phyloP scores from a whole-genome alignment of 2,113 vertebrate species.

The Nymphicus hollandicus region DNA sequence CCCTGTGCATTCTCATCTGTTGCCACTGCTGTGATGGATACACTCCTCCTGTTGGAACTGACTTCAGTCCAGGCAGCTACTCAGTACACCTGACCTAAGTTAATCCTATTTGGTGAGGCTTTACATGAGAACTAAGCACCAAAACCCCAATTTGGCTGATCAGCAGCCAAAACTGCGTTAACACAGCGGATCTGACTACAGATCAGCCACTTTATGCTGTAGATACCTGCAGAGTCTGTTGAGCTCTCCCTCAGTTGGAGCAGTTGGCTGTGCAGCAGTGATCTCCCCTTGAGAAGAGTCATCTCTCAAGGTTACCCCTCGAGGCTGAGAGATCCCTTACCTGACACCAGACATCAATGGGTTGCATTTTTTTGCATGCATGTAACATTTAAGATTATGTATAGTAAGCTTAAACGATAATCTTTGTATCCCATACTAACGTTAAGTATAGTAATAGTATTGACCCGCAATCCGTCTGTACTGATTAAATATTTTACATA shows the following conservation, averaged over 20 bases:
- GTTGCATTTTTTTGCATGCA: neutral
- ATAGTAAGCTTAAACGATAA: neutral
- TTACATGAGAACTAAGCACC: neutral
- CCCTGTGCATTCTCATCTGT: neutral
- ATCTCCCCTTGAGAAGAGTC: neutral
- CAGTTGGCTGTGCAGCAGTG: rapidly evolving
- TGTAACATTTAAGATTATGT: neutral
- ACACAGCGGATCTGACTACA: neutral
- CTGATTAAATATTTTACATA: neutral
- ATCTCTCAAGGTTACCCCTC: neutral
- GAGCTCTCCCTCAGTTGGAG: neutral
- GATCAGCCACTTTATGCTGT: neutral
- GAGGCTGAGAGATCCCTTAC: neutral
- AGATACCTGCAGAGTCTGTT: neutral
- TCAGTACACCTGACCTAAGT: neutral
- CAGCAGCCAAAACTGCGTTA: neutral
- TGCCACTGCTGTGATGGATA: neutral
- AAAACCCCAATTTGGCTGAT: neutral
- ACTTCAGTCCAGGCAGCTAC: neutral
- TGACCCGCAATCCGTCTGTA: neutral
- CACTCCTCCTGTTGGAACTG: neutral
- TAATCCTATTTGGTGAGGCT: neutral
- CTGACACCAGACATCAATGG: neutral
- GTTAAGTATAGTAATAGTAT: neutral
- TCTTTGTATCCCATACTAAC: neutral